These are phyloP conservation scores for Hyposoter dolosus DNA, from an alignment of 2,888 invertebrate species.

Conservation along the genomic window DNA sequence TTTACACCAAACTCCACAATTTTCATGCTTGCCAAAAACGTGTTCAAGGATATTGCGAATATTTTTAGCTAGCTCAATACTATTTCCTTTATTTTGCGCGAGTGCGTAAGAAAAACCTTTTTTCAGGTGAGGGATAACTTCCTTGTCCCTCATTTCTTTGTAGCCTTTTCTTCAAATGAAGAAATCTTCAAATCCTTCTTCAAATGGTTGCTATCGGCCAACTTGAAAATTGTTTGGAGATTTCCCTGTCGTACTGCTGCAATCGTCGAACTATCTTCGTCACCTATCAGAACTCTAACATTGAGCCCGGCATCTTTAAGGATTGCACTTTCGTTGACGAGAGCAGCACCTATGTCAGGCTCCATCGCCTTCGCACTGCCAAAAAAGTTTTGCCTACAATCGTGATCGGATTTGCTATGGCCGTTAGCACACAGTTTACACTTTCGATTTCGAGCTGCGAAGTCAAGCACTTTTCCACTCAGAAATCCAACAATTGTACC, in stretches of 20 bases:
- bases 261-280: slow-evolving; percentile 57
- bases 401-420: not conserved
- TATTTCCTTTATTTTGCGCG: slow-evolving; percentile 55
- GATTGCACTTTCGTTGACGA: slow-evolving; percentile 10
- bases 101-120: slow-evolving; percentile 55
- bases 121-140: slow-evolving; percentile 48
- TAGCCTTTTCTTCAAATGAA: slow-evolving; percentile 29
- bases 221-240: slow-evolving; percentile 42
- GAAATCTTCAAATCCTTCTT: slow-evolving; percentile 38
- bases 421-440: not conserved
- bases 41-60: slow-evolving; percentile 54
- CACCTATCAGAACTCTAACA: slow-evolving; percentile 48
- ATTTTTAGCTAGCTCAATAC: slow-evolving; percentile 14
- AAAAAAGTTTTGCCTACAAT: not conserved
- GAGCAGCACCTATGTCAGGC: not conserved
- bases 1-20: slow-evolving; percentile 65
- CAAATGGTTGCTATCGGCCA: slow-evolving; percentile 49
- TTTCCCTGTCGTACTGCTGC: slow-evolving; percentile 25
- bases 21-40: slow-evolving; percentile 51
- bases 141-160: slow-evolving; percentile 42
- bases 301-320: slow-evolving; percentile 23
- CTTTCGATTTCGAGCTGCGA: not conserved
- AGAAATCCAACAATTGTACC: not conserved
- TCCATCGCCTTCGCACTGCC: not conserved
- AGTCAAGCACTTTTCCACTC: not conserved